These are phyloP conservation scores for Labroides dimidiatus DNA, from an alignment of 2,797 vertebrate genomes.

Conservation along the genomic window DNA sequence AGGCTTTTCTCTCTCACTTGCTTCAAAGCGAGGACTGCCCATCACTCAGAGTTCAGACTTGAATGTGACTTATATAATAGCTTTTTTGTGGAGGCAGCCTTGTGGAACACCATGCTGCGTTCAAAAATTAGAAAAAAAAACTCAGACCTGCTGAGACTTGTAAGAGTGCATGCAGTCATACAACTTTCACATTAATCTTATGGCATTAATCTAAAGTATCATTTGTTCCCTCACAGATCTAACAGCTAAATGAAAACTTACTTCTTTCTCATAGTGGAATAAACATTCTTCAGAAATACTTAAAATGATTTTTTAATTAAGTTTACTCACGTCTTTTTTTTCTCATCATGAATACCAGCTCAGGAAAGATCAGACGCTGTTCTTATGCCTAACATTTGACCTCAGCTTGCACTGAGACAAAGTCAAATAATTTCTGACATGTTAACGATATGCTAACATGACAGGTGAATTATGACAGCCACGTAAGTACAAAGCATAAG, in stretches of 20 bases:
- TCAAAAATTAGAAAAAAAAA: conserved; percentile 27
- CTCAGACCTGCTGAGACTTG: conserved; percentile 75
- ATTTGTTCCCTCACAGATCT: conserved; percentile 24
- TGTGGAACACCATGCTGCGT: conserved; percentile 43
- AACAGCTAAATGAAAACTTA: too few relatives aligned
- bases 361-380: not conserved
- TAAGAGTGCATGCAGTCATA: conserved; percentile 37
- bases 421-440: not conserved
- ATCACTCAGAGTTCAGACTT: conserved; percentile 68
- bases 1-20: conserved; percentile 48
- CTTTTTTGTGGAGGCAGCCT: conserved; percentile 64
- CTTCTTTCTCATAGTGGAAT: not conserved
- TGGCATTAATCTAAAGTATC: conserved; percentile 37
- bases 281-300: not conserved
- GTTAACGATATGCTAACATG: not conserved
- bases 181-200: conserved; percentile 40
- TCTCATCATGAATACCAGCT: not conserved
- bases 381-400: not conserved
- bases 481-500: too few relatives aligned
- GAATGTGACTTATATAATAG: conserved; percentile 73
- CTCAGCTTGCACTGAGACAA: not conserved
- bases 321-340: not conserved
- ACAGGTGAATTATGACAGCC: not conserved
- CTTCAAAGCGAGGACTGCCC: conserved; percentile 57
- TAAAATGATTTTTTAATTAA: not conserved